These are phyloP conservation scores for Drosophila subobscura DNA, from an alignment of 1,140 invertebrate species.

Conservation along the genomic window DNA sequence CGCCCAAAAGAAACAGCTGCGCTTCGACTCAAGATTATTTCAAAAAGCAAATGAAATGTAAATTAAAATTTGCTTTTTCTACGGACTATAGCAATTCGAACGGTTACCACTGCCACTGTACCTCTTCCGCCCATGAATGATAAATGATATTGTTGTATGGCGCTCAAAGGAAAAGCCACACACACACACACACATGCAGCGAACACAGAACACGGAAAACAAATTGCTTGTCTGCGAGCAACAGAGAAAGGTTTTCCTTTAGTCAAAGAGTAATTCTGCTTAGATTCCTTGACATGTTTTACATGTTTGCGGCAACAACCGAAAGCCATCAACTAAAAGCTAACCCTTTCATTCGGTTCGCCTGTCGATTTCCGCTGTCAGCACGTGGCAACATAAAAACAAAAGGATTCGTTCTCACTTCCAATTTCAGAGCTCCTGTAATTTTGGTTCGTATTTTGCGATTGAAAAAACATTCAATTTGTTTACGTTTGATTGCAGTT, in stretches of 20 bases:
- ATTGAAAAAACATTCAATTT: not conserved
- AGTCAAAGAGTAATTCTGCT: not conserved
- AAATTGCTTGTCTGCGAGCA: constrained; percentile 19
- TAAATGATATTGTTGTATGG: constrained; percentile 27
- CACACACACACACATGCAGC: too few relatives aligned
- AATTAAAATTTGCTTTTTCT: too few relatives aligned
- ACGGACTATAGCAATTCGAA: too few relatives aligned
- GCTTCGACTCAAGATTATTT: too few relatives aligned
- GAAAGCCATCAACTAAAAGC: constrained; percentile 30
- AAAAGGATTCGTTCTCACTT: constrained; percentile 14
- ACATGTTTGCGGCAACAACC: constrained; percentile 13
- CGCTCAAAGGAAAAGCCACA: not conserved
- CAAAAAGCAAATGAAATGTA: too few relatives aligned
- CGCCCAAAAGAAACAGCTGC: too few relatives aligned
- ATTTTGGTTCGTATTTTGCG: too few relatives aligned
- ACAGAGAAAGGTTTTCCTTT: not conserved
- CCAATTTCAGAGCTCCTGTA: too few relatives aligned
- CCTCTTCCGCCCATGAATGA: constrained; percentile 8
- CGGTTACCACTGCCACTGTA: too few relatives aligned
- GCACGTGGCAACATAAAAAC: too few relatives aligned
- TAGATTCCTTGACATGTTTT: constrained; percentile 38
- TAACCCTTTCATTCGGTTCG: constrained; percentile 26
- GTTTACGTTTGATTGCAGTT: constrained; percentile 11
- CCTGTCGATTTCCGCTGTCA: constrained; percentile 42
- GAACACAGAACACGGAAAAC: not conserved